Conservation (phyloP, 2,113 vertebrate species). For the Morone saxatilis region DNA sequence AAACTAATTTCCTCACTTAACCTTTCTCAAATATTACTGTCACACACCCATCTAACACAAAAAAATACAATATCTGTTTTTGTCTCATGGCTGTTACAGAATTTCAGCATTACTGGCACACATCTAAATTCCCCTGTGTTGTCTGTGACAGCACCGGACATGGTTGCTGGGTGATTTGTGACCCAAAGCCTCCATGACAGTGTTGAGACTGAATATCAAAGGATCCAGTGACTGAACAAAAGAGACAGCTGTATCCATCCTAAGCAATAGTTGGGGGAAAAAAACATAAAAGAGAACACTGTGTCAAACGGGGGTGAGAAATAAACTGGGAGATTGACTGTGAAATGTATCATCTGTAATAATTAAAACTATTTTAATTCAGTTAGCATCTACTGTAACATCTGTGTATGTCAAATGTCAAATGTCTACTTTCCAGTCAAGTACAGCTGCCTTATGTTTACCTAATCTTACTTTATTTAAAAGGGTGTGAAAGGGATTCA, state of each 20-base stretch:
- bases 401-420: too few relatives aligned
- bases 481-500: background rate
- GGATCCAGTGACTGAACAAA: constrained; percentile 1
- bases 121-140: constrained; percentile 4
- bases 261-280: constrained; percentile 12
- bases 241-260: constrained; percentile 28
- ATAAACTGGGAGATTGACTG: background rate
- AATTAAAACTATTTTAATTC: background rate
- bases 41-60: too few relatives aligned
- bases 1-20: too few relatives aligned
- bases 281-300: background rate
- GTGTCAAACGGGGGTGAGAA: background rate
- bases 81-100: background rate
- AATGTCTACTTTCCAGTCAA: background rate
- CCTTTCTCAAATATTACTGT: too few relatives aligned
- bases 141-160: background rate
- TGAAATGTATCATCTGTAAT: background rate
- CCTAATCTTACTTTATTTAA: background rate
- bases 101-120: background rate
- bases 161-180: constrained; percentile 36
- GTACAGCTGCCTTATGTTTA: background rate
- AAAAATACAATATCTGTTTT: too few relatives aligned
- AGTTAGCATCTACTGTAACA: too few relatives aligned
- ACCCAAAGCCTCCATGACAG: constrained; percentile 27
- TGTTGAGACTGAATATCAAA: constrained; percentile 32